Evolutionary conservation across 2,113 vertebrate genomes (phyloP).

Genomic region (Seriola quinqueradiata): DNA sequence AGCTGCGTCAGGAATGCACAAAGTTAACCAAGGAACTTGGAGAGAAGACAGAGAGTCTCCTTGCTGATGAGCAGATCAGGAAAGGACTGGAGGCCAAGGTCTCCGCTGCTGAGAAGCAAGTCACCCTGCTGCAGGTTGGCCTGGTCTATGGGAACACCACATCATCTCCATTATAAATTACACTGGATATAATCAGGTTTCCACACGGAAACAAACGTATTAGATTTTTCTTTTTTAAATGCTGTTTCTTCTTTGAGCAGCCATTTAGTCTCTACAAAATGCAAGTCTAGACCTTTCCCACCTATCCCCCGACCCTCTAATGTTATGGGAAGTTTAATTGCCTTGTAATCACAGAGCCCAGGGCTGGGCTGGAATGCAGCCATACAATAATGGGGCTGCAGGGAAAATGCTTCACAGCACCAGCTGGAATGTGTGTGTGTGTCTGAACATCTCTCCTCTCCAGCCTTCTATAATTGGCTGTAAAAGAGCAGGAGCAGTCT

Average conservation of each 20-base stretch:
- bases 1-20: slow-evolving; percentile 92
- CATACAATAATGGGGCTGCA: slow-evolving; percentile 53
- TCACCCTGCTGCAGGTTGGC: slow-evolving; percentile 88
- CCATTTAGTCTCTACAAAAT: slow-evolving; percentile 3
- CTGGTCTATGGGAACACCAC: not conserved
- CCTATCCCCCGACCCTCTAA: slow-evolving; percentile 39
- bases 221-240: not conserved
- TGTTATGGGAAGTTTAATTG: slow-evolving; percentile 60
- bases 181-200: not conserved
- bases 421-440: slow-evolving; percentile 67
- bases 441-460: slow-evolving; percentile 50
- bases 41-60: slow-evolving; percentile 88
- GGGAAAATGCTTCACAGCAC: slow-evolving; percentile 49
- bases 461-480: not conserved
- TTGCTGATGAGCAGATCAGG: slow-evolving; percentile 89
- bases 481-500: slow-evolving; percentile 17
- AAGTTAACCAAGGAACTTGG: slow-evolving; percentile 91
- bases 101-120: slow-evolving; percentile 85
- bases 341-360: slow-evolving; percentile 64
- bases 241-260: slow-evolving; percentile 5
- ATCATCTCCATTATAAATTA: slow-evolving; percentile 19
- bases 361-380: slow-evolving; percentile 60
- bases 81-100: slow-evolving; percentile 90
- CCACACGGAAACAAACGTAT: not conserved
- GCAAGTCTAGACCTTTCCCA: slow-evolving; percentile 21